Percentiles rank a stretch among this genome's conserved stretches.
Evolutionary conservation across 2,797 vertebrate genomes (phyloP).

Genomic region (Tragopan temminckii): DNA sequence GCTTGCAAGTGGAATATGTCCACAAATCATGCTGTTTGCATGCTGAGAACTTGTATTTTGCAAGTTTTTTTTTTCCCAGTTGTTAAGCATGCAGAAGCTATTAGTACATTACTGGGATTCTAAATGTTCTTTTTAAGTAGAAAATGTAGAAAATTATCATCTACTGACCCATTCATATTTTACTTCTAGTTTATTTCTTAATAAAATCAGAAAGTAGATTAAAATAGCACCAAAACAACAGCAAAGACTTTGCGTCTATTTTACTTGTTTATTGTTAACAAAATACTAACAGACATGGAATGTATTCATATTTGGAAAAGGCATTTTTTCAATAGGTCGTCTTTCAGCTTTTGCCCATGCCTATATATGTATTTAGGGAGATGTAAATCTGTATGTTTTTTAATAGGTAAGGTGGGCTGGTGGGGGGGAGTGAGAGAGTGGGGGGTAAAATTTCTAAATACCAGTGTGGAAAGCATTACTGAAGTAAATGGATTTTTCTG

Average conservation of each 20-base stretch:
- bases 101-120: constrained; percentile 15
- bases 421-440: not conserved
- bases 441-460: constrained; percentile 41
- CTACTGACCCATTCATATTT: constrained; percentile 29
- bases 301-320: not conserved
- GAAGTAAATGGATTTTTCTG: constrained; percentile 63
- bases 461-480: constrained; percentile 28
- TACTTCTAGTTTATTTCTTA: constrained; percentile 42
- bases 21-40: constrained; percentile 40
- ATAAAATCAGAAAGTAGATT: constrained; percentile 10
- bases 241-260: not conserved
- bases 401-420: not conserved
- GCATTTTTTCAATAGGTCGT: constrained; percentile 17
- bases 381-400: not conserved
- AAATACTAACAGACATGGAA: not conserved
- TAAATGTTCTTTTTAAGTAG: constrained; percentile 44
- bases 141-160: constrained; percentile 42
- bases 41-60: constrained; percentile 60
- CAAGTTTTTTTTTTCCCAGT: constrained; percentile 17
- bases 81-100: constrained; percentile 45
- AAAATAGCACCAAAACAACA: not conserved
- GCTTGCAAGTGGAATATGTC: constrained; percentile 45
- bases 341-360: not conserved
- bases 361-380: not conserved
- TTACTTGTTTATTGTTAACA: not conserved